Evolutionary conservation across 2,888 invertebrate species (phyloP), one percentile per base, ranked within the genome.

Genomic region (Drosophila prostipennis): DNA sequence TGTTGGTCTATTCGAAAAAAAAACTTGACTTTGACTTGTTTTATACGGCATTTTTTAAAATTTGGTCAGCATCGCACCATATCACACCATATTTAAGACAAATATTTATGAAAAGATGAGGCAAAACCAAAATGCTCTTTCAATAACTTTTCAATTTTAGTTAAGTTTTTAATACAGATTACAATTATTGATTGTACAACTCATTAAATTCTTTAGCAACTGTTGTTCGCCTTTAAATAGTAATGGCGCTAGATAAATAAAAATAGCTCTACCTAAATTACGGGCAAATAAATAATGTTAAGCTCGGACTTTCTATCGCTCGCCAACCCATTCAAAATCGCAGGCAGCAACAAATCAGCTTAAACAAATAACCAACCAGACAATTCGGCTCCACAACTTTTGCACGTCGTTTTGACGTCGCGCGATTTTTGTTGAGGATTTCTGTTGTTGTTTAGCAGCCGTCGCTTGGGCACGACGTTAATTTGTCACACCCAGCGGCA

Each of bases 301-400:
- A 54, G 45, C 51, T 26, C 29, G 36, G 37, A 39, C 52, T 55
- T 71, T 72, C 71, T 56, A 78, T 53, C 60, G 48, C 53, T 11
- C 14, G 45, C 23, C 55, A 29, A 59, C 36, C 52, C 53, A 14
- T n/a, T 42, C 34, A 36, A 52, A 57, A n/a, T 70, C 40, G 59
- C 74, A 60, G 65, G 40, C 51, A 80, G 68, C 83, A 80, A 74
- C 79, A 74, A 87, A 79, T 81, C 85, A 77, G 75, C 63, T 85
- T 77, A 68, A 85, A 64, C 71, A 87, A 87, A 87, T 78, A 85
- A 72, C 82, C 71, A 81, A 85, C 88, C 84, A 85, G 84, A 85
- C 84, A 85, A 76, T 85, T 85, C 76, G 84, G 84, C 84, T 85
- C 84, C 84, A 82, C 78, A 82, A 72, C 55, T 79, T 84, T 80